Conservation (phyloP, 2,797 vertebrate species). For the Antennarius maculatus region DNA sequence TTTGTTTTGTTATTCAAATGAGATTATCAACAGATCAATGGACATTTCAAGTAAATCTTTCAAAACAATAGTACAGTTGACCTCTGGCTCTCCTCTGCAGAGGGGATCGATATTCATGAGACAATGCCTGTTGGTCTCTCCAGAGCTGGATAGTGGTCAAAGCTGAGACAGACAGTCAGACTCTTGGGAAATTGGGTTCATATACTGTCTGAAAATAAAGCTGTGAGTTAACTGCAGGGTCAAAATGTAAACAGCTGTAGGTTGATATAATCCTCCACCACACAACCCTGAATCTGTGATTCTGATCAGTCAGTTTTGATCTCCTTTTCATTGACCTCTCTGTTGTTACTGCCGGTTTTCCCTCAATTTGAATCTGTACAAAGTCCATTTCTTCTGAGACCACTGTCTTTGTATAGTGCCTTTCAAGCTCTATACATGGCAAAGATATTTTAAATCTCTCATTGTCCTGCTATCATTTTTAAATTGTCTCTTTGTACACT, state of each 20-base stretch:
- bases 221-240: slow-evolving; percentile 51
- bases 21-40: slow-evolving; percentile 22
- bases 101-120: slow-evolving; percentile 68
- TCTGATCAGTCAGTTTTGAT: slow-evolving; percentile 47
- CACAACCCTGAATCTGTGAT: slow-evolving; percentile 27
- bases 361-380: slow-evolving; percentile 5
- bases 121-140: slow-evolving; percentile 43
- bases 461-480: slow-evolving; percentile 4
- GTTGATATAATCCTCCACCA: slow-evolving; percentile 28
- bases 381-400: neutral
- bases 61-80: slow-evolving; percentile 30
- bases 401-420: slow-evolving; percentile 14
- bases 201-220: slow-evolving; percentile 56
- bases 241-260: slow-evolving; percentile 35
- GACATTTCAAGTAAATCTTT: slow-evolving; percentile 29
- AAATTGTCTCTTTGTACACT: slow-evolving; percentile 10
- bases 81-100: slow-evolving; percentile 21
- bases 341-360: slow-evolving; percentile 11
- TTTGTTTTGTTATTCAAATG: slow-evolving; percentile 8
- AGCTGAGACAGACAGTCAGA: slow-evolving; percentile 54
- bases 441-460: slow-evolving; percentile 2
- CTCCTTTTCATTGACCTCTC: slow-evolving; percentile 36
- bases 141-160: slow-evolving; percentile 47
- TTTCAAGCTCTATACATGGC: no score
- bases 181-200: slow-evolving; percentile 58